Conservation (phyloP, 2,113 vertebrate species). For the Actinemys pallida region DNA sequence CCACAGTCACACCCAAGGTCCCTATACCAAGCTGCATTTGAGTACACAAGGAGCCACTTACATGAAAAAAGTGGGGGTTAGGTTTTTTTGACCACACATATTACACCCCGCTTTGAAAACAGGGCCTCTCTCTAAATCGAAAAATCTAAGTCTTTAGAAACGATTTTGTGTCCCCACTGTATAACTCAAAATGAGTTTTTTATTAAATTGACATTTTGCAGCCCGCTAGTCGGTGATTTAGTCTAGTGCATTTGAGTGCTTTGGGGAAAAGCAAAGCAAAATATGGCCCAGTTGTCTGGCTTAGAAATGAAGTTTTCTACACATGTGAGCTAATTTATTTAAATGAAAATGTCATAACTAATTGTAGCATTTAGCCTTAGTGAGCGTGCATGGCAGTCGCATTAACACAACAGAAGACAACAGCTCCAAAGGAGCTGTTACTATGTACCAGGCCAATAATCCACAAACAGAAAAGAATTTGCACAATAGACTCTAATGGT, state of each 20-base stretch:
- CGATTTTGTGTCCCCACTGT: neutral
- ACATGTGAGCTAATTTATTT: slow-evolving; percentile 1
- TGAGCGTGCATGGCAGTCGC: neutral
- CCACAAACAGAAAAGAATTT: slow-evolving; percentile 37
- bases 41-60: neutral
- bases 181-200: neutral
- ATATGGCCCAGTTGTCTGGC: neutral
- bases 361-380: neutral
- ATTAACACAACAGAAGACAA: neutral
- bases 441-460: slow-evolving; percentile 27
- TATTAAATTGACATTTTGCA: neutral
- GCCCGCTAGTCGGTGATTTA: neutral
- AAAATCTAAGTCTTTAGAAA: neutral
- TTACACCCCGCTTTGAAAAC: neutral
- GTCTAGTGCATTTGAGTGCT: neutral
- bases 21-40: neutral
- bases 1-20: neutral
- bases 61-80: neutral
- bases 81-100: neutral
- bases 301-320: neutral
- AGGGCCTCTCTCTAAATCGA: neutral
- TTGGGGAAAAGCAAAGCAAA: slow-evolving; percentile 2
- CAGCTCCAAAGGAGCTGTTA: slow-evolving; percentile 39
- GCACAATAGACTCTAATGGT: neutral
- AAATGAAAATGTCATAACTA: slow-evolving; percentile 22